Conservation (phyloP, 2,888 invertebrate genomes). For the Brachyptera putata region DNA sequence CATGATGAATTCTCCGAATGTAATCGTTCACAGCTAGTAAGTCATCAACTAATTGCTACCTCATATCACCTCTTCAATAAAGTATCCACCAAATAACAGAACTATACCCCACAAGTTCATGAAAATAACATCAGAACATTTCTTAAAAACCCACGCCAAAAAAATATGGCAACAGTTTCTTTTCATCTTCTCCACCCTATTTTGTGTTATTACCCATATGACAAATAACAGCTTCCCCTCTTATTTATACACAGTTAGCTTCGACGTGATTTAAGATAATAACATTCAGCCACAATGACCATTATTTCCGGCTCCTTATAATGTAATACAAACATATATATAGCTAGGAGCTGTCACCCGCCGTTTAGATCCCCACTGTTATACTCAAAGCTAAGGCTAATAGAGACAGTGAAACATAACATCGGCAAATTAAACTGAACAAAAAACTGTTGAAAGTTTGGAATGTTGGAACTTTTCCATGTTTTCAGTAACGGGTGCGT, state of each 20-base stretch:
- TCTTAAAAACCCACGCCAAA: no score
- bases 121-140: no score
- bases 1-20: no score
- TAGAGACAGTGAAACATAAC: slow-evolving; percentile 10
- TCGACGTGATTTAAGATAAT: slow-evolving; percentile 12
- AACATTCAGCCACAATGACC: slow-evolving; percentile 16
- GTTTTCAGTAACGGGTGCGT: slow-evolving; percentile 1
- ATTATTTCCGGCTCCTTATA: slow-evolving; percentile 10
- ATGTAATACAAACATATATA: slow-evolving; percentile 10
- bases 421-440: slow-evolving; percentile 6
- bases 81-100: no score
- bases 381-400: slow-evolving; percentile 1
- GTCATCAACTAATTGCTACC: no score
- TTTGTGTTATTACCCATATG: not conserved
- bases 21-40: no score
- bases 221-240: not conserved
- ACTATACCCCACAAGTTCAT: no score
- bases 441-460: slow-evolving; percentile 23
- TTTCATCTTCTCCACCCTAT: not conserved
- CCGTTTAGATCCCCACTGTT: not conserved
- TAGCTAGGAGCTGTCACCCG: not conserved
- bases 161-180: not conserved
- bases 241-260: not conserved
- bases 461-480: slow-evolving; percentile 28
- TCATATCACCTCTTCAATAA: no score